Evolutionary conservation across 2,888 invertebrate species (phyloP).

Genomic region (Caenorhabditis wallacei): DNA sequence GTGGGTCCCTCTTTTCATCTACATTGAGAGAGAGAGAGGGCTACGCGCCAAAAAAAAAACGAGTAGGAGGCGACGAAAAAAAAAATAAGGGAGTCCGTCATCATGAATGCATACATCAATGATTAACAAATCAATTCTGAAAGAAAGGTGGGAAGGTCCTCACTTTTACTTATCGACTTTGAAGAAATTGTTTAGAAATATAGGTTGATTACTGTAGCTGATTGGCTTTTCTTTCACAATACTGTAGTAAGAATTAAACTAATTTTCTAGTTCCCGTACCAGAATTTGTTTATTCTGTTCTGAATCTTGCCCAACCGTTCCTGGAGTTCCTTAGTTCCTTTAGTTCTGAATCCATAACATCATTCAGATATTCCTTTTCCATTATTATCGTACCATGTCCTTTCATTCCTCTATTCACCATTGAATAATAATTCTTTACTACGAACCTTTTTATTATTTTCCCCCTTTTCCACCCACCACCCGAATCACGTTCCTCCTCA

Average conservation of each 20-base stretch:
- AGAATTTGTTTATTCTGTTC: too few species aligned
- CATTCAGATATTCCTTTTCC: neutral
- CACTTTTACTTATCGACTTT: constrained; percentile 6
- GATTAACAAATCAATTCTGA: constrained; percentile 43
- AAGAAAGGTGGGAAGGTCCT: constrained; percentile 5
- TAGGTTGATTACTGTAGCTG: too few species aligned
- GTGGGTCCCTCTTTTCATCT: constrained; percentile 25
- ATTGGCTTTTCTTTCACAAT: too few species aligned
- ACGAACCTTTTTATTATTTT: neutral
- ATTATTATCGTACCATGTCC: neutral
- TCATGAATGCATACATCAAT: constrained; percentile 50
- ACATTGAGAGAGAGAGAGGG: neutral
- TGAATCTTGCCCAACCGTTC: neutral
- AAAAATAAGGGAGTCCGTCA: constrained; percentile 17
- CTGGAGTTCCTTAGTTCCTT: neutral
- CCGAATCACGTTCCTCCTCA: neutral
- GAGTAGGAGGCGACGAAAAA: constrained; percentile 5
- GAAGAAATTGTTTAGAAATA: neutral
- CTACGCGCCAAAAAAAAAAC: neutral
- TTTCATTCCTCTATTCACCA: neutral
- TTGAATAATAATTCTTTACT: neutral
- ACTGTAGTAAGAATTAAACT: too few species aligned
- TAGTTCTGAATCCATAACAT: neutral
- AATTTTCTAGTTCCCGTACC: too few species aligned
- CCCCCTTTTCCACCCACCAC: constrained; percentile 1